Base-by-base conservation (phyloP, 2,113 vertebrate species). In the Nothobranchius furzeri region DNA sequence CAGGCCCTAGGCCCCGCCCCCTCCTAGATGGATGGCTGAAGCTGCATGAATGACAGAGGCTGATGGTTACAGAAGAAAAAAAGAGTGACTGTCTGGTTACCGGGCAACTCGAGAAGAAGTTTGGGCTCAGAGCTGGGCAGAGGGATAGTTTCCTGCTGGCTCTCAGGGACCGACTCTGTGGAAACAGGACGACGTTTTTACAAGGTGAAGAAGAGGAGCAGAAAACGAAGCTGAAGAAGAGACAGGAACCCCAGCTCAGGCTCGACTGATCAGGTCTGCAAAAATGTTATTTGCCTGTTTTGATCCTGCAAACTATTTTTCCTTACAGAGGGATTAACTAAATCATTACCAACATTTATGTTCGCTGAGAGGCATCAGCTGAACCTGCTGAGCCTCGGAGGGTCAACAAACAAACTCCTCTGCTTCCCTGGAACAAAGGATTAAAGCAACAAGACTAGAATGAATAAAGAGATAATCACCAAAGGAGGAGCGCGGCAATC, bases 401-500 rank as follows among this genome's bases (percentile, higher is more conserved):
- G 17, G 35, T 36, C 43, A 12, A 13, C 11, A 20, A 12, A 14
- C 36, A 1, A 10, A 36, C 25, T 46, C 1, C 20, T 20, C 20
- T 20, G 20, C 30, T 30, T 30, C 30, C 30, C 30, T 30, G 30
- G 30, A 30, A 30, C 30, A 30, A 30, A 30, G 30, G 51, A 53
- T 58, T 17, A 51, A 11, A 12, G 20, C 51, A 53, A 15, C 9
- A 63, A 54, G 13, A 15, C 9, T 3, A 13, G 20, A n/a, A 15
- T 12, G 15, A 15, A 60, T 10, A 61, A 58, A 55, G 57, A 54
- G 43, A 59, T 81, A 90, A 77, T 92, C 89, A 93, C 90, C 90
- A 49, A 89, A 86, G 36, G 89, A 80, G 37, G 87, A 82, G 66
- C 78, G 88, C 15, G 86, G 75, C 5, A 76, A 79, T 83, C 87